phyloP scores from a whole-genome alignment of 1,140 invertebrate genomes.

The Diprion similis region DNA sequence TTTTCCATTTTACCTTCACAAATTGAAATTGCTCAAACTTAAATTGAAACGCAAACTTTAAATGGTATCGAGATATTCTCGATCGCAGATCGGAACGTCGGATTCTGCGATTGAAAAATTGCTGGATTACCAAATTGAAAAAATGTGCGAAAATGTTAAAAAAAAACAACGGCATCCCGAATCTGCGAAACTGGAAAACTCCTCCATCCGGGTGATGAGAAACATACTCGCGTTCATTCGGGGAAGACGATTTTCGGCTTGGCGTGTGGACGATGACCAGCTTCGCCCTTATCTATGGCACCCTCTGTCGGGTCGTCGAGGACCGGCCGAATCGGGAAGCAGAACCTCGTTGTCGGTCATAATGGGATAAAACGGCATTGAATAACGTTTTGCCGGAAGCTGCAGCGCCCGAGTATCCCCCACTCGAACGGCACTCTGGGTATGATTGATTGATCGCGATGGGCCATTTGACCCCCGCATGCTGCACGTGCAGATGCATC shows the following conservation, averaged over 20 bases:
- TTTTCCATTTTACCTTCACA: too few species aligned
- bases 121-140: too few species aligned
- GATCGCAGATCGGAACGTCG: too few species aligned
- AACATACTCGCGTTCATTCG: too few species aligned
- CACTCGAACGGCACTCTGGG: background rate
- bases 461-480: background rate
- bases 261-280: background rate
- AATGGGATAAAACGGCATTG: background rate
- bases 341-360: background rate
- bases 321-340: background rate
- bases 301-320: background rate
- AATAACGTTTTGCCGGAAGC: slow-evolving; percentile 1
- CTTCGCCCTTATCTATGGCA: background rate
- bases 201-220: too few species aligned
- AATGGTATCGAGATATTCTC: too few species aligned
- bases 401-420: background rate
- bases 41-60: too few species aligned
- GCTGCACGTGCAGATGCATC: background rate
- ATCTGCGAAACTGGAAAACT: too few species aligned
- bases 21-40: too few species aligned
- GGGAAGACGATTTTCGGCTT: background rate
- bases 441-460: slow-evolving; percentile 2
- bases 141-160: too few species aligned
- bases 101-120: too few species aligned
- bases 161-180: too few species aligned